Evolutionary conservation across 37 sponge, comb jelly and placozoan genomes (phyloP), one percentile per base, ranked within the genome.

Genomic region (Beroe ovata): DNA sequence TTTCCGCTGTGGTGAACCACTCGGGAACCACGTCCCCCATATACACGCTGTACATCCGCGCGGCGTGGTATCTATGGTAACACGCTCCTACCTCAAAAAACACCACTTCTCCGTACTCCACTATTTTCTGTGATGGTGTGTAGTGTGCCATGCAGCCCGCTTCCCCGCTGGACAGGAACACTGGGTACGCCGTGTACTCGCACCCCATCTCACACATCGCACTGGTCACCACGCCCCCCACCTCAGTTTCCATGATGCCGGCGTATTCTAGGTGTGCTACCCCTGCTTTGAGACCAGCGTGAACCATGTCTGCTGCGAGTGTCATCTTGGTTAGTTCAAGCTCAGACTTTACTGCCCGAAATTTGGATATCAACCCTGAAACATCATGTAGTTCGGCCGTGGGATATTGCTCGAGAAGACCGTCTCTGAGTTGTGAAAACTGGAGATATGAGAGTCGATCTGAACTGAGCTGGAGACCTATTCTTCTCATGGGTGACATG

Each of bases 21-120:
- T 66, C 69, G 8, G 69, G 69, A 30, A 66, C 69, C 16, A 19
- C 69, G 2, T 26, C 69, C 16, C 69, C 69, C 69, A 30, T 37
- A 66, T 66, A 66, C 2, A 66, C 69, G 34, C 69, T 66, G 69
- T 66, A 66, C 69, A 66, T 66, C 36, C 69, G 25, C 8, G 69
- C 69, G 18, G 69, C 69, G 30, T 66, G 69, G 36, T 66, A 66
- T 18, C 69, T 26, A 8, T 66, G 29, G 34, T 19, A 66, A 32
- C 69, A 66, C 33, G 36, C 69, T 26, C 69, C 69, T 34, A 66
- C 34, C 35, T 66, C 69, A 66, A 66, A 66, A 37, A 66, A 66
- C 1, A 66, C 69, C 33, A 66, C 36, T 8, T 66, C 69, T 14
- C 36, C 35, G 8, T 66, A 34, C 69, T 66, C 36, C 33, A 66